Evolutionary conservation across 2,113 vertebrate species (phyloP).

Genomic region (Syrmaticus mikado): DNA sequence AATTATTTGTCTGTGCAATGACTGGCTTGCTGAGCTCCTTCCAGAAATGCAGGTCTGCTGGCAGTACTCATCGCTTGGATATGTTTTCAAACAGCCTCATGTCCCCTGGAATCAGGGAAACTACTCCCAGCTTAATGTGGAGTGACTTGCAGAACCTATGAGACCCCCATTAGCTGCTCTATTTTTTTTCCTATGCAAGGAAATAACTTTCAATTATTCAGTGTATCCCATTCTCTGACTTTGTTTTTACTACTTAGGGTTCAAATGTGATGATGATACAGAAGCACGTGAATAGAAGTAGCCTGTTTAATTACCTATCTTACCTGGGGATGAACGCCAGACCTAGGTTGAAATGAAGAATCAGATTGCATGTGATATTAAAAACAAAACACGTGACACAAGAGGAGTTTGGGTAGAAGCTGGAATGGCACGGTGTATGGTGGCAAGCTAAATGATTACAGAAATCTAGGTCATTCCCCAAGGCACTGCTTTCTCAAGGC

Average conservation of each 20-base stretch:
- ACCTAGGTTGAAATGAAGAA: background rate
- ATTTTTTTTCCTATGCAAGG: too few relatives aligned
- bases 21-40: background rate
- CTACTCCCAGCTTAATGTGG: background rate
- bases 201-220: background rate
- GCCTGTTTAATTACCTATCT: background rate
- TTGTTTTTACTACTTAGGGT: background rate
- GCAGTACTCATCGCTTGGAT: background rate
- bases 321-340: background rate
- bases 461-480: background rate
- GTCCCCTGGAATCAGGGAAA: background rate
- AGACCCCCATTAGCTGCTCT: background rate
- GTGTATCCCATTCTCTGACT: background rate
- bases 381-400: background rate
- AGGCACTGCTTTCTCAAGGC: background rate
- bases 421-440: background rate
- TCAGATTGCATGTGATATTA: background rate
- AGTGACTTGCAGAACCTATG: background rate
- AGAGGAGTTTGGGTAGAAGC: background rate
- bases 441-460: background rate
- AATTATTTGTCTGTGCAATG: background rate
- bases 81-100: background rate
- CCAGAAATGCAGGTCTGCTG: background rate
- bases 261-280: background rate
- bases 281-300: background rate